Base-by-base conservation (phyloP, 2,797 vertebrate genomes). In the Astyanax mexicanus region DNA sequence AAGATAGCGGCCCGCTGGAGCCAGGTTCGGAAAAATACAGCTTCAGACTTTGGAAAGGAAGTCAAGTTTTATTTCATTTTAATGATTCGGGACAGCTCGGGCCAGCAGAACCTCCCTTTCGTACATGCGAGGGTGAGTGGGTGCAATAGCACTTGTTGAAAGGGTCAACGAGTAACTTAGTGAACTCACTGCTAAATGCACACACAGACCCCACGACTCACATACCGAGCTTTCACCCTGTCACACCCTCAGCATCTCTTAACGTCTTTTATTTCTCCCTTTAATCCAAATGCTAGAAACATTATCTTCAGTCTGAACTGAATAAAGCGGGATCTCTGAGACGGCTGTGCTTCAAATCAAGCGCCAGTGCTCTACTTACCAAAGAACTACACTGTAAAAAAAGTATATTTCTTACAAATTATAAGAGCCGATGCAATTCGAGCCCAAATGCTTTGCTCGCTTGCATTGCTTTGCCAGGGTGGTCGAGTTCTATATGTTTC, bases 11-110 rank as follows among this genome's bases (percentile, higher is more conserved):
- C 68, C 49, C 35, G 71, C 70, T 86, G 83, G 81, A 84, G 58
- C 62, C 44, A 10, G 27, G 51, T 71, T 80, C 75, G 82, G 82
- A 83, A 86, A 85, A 84, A 79, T 72, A 74, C 72, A 27, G 55
- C 81, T 78, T 84, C 49, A 60, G 69, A 71, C 51, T 82, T 81
- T 83, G 78, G 75, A 83, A 77, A 83, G 81, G 67, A 83, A 83
- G 75, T 81, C 61, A 69, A 73, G 79, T 84, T 82, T 83, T 84
- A 78, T 83, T 83, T 84, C 45, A 80, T 80, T 83, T 85, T 78
- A 83, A 84, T 75, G 69, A 72, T 68, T 80, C 55, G 77, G 72
- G 80, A 71, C 42, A 47, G 55, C 23, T 47, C 17, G 9, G 38
- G 71, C 79, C 79, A 81, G 66, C 45, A 71, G 57, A 54, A 47